phyloP scores from a whole-genome alignment of 2,797 vertebrate genomes.

The Rhabdophis nuchalis region DNA sequence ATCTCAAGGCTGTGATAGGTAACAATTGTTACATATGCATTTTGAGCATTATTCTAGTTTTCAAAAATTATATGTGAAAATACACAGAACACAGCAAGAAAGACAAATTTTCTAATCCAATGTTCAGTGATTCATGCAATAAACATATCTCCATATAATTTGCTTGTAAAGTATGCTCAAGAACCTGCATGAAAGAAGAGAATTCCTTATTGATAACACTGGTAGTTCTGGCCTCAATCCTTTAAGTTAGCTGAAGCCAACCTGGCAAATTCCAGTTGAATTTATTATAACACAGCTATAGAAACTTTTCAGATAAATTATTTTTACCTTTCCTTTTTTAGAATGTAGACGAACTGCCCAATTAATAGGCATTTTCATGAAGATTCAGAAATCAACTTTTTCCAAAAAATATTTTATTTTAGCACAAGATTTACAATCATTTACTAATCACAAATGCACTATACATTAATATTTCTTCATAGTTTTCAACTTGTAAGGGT shows the following conservation, averaged over 20 bases:
- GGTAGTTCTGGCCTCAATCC: background rate
- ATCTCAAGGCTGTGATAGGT: background rate
- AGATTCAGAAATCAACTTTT: conserved; percentile 62
- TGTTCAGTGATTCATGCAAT: background rate
- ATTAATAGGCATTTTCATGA: conserved; percentile 66
- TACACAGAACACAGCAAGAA: background rate
- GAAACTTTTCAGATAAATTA: conserved; percentile 43
- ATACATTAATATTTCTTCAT: conserved; percentile 11
- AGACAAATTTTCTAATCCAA: background rate
- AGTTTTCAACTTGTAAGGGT: conserved; percentile 15
- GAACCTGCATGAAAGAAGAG: background rate
- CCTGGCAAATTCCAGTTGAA: background rate
- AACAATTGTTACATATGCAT: background rate
- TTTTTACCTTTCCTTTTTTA: conserved; percentile 51
- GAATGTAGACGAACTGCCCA: conserved; percentile 58
- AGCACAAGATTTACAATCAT: conserved; percentile 55
- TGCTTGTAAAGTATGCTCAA: background rate
- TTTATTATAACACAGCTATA: conserved; percentile 53
- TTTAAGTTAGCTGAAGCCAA: background rate
- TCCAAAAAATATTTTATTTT: conserved; percentile 48
- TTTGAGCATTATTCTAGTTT: background rate
- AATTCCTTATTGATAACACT: background rate
- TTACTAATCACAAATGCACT: conserved; percentile 27
- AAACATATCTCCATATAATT: background rate
- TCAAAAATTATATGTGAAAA: background rate